Base-by-base conservation (phyloP, 1,140 invertebrate species). In the Anthonomus grandis region DNA sequence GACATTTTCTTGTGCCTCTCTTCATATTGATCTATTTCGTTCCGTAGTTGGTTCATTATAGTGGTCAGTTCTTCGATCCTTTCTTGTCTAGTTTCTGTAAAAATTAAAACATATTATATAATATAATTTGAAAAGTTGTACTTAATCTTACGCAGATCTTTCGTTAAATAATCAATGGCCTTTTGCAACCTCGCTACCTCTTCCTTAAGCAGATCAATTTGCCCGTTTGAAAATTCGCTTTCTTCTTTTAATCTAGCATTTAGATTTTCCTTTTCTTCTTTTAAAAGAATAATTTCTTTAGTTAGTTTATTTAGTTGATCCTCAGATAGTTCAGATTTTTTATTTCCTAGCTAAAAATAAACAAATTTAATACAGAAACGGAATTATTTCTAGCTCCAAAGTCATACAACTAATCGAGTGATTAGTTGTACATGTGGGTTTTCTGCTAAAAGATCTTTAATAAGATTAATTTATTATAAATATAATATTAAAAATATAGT, bases 281-380 rank as follows among this genome's bases (percentile, higher is more conserved):
- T 52, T 19, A 65, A 31, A 31, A 41, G 19, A 1, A 23, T 13
- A 54, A 58, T 62, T 50, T 62, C 60, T 54, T 58, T 36, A 19
- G 17, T 49, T 12, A 62, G 9, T 44, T 53, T 46, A 13, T 23
- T 19, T 2, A 60, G 23, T 37, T 56, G 46, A 36, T 25, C 36
- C 6, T 60, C 47, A 13, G 15, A 17, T 17, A 46, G 23, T 36
- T 50, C 34, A 42, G 50, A 47, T 19, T 21, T 47, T 19, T 52
- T 55, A 13, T 39, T 39, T 37, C 49, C 53, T 12, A 55, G 9
- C 47, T 50, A n/a, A 27, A 45, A 39, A 13, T 17, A 17, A 39
- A 39, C 31, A 34, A 45, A 48, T n/a, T n/a, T n/a, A n/a, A n/a
- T n/a, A n/a, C n/a, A n/a, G n/a, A n/a, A n/a, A n/a, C n/a, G n/a